Evolutionary conservation across 1,140 invertebrate species (phyloP).

Genomic region (Listronotus bonariensis): DNA sequence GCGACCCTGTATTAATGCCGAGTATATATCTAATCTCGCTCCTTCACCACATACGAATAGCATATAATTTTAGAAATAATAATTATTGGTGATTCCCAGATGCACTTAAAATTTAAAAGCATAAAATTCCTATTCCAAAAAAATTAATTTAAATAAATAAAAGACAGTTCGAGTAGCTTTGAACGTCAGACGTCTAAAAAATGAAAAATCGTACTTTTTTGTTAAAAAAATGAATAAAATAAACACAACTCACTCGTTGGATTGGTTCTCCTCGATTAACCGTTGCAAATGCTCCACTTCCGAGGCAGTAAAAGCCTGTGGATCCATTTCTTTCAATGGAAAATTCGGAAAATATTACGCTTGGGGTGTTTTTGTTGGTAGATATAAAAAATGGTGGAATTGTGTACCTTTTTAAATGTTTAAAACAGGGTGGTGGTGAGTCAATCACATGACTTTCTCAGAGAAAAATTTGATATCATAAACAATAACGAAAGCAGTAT

Average conservation of each 20-base stretch:
- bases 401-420: background rate
- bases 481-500: too few species aligned
- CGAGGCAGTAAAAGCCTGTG: constrained; percentile 1
- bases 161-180: constrained; percentile 8
- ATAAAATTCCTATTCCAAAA: too few species aligned
- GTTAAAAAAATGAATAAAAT: constrained; percentile 22
- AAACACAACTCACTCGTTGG: constrained; percentile 25
- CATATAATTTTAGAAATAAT: too few species aligned
- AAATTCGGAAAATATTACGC: background rate
- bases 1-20: too few species aligned
- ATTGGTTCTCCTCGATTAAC: constrained; percentile 15
- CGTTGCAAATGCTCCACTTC: constrained; percentile 18
- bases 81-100: too few species aligned
- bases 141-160: background rate
- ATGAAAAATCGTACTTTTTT: constrained; percentile 8
- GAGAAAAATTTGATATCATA: too few species aligned
- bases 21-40: too few species aligned
- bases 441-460: too few species aligned
- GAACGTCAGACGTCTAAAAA: constrained; percentile 15
- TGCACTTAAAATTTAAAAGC: too few species aligned
- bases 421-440: too few species aligned
- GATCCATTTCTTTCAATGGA: constrained; percentile 14
- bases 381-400: constrained; percentile 5
- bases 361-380: background rate
- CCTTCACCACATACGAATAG: too few species aligned